A percentile compares a stretch with the other conserved stretches of the same genome.
phyloP scores from a whole-genome alignment of 2,113 vertebrate species.

The Chlamydotis undulata region DNA sequence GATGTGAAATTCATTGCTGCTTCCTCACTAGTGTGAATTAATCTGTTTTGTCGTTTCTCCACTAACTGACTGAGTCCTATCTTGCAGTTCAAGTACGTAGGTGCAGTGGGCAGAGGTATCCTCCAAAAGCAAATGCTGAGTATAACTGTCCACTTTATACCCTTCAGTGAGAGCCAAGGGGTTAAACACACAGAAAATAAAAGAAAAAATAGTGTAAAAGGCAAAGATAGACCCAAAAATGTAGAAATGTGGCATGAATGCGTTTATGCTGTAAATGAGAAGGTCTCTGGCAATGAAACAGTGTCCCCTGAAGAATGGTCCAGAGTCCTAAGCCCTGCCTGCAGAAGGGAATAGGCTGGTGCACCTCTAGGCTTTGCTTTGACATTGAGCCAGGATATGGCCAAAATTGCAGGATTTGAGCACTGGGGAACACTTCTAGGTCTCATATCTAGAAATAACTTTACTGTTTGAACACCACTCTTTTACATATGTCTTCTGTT shows the following conservation, averaged over 20 bases:
- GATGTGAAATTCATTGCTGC: not conserved
- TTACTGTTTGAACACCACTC: not conserved
- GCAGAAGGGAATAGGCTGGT: not conserved
- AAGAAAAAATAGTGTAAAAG: not conserved
- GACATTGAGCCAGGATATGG: accelerated
- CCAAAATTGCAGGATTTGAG: not conserved
- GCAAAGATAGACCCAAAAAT: not conserved
- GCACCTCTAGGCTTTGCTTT: not conserved
- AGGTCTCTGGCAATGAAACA: not conserved
- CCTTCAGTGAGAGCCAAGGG: not conserved
- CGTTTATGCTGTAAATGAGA: not conserved
- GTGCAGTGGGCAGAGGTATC: not conserved
- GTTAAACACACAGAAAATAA: not conserved
- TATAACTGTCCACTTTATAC: not conserved
- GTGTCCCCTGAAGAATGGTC: accelerated
- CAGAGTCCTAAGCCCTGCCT: not conserved
- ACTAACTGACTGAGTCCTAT: not conserved
- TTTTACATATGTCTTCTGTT: not conserved
- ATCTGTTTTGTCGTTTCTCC: not conserved
- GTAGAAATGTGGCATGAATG: not conserved
- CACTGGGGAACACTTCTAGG: not conserved
- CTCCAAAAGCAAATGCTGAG: not conserved
- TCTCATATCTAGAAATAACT: not conserved
- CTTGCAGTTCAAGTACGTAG: not conserved
- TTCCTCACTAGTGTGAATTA: not conserved